Evolutionary conservation across 1,140 invertebrate genomes (phyloP), one percentile per base, ranked within the genome.

Genomic region (Macrotrachela quadricornifera): DNA sequence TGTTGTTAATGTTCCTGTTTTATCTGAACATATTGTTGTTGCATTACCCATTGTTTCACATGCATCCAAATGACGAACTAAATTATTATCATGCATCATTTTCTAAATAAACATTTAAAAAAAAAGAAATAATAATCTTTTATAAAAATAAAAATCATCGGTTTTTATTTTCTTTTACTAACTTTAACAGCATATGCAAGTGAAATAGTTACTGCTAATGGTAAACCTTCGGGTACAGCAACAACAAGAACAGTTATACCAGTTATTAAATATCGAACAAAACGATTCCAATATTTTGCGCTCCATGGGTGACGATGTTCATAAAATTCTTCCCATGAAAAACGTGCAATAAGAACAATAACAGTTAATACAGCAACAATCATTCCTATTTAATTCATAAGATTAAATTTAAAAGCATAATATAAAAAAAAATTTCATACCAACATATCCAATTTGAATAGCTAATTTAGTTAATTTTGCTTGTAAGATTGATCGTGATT

Each of bases 11-110:
- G 92, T 97, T 54, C 92, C 92, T 46, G 92, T 97, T 73, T 97
- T 97, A 72, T 97, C 92, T 10, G 90, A 96, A 69, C 92, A 97
- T 71, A 97, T 97, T 56, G 90, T 85, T 51, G 92, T 97, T 16
- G 92, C 92, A 73, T 97, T 97, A 63, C 92, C 92, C 92, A 99
- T 99, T 0, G 92, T 97, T 74, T 97, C 92, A 73, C 92, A 99
- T 30, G 92, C 92, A 73, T 97, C 92, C 72, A 99, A 79, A 75
- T 99, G 92, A 49, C 92, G 78, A 39, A 97, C 92, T 65, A 97
- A 72, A 53, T 55, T 48, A 40, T 97, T 97, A 72, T 99, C 92
- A 75, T 90, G 84, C 91, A 97, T 99, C 92, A 99, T 97, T 95
- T 96, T 95, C 87, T 94, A 64, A 14, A 64, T n/a, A 70, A 65